phyloP scores from a whole-genome alignment of 2,888 invertebrate genomes.

The Sinohyriopsis cumingii region DNA sequence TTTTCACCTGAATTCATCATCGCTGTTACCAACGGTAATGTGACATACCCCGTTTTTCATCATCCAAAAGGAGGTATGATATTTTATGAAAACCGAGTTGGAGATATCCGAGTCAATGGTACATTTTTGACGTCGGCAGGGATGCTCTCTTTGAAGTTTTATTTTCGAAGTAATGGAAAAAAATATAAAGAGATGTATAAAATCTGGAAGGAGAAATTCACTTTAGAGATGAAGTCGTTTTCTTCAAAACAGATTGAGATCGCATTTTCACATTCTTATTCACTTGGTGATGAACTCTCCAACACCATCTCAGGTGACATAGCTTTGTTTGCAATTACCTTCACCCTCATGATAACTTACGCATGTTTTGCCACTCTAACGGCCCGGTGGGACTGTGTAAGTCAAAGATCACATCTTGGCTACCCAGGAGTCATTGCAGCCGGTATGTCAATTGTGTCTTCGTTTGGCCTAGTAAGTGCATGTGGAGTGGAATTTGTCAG shows the following conservation, averaged over 20 bases:
- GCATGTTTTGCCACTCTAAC: slow-evolving; percentile 30
- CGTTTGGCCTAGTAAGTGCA: slow-evolving; percentile 48
- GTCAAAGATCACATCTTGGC: slow-evolving; percentile 35
- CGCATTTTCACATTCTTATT: slow-evolving; percentile 23
- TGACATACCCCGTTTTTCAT: slow-evolving; percentile 8
- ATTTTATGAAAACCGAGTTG: slow-evolving; percentile 10
- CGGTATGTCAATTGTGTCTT: slow-evolving; percentile 46
- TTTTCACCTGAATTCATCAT: not conserved
- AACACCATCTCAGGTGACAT: slow-evolving; percentile 34
- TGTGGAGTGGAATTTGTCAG: slow-evolving; percentile 50
- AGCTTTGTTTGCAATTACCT: slow-evolving; percentile 27
- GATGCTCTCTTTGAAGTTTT: not conserved
- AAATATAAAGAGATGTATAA: not conserved
- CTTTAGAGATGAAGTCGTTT: not conserved
- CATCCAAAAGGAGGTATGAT: slow-evolving; percentile 1
- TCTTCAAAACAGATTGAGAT: slow-evolving; percentile 15
- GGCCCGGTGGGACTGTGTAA: slow-evolving; percentile 27
- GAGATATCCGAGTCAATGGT: slow-evolving; percentile 3
- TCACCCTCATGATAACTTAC: slow-evolving; percentile 40
- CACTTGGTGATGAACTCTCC: slow-evolving; percentile 32
- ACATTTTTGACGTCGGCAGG: not conserved
- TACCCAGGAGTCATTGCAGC: slow-evolving; percentile 45
- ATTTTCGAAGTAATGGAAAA: slow-evolving; percentile 5
- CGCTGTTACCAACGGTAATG: slow-evolving; percentile 1
- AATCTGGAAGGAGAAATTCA: not conserved